Base-by-base conservation (phyloP, 2,888 invertebrate genomes). In the Trissolcus brochymenae region DNA sequence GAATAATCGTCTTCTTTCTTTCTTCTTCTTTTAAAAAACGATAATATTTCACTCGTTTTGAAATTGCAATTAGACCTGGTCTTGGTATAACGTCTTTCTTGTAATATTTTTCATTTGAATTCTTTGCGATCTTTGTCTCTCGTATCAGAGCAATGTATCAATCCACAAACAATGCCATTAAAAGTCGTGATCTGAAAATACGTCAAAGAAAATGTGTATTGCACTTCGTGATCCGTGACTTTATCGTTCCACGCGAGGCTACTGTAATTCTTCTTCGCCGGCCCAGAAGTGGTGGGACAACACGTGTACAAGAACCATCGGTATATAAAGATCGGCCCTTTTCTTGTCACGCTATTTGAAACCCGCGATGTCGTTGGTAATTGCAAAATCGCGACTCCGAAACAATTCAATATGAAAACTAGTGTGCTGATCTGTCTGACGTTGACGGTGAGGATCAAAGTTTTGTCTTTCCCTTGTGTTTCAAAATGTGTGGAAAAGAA, bases 261-360 rank as follows among this genome's bases (percentile, higher is more conserved):
- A 35, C 71, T 70, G 61, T 62, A 50, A 59, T 61, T 51, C 49
- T 35, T 35, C 35, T 35, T 35, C 35, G 9, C 41, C 43, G 25
- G 62, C 17, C 54, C 35, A 65, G 16, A 49, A 66, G 71, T 76
- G 72, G 72, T 68, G 78, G 68, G 16, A 68, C 55, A 19, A 61
- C 43, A 59, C 60, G 67, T 72, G 17, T 51, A 51, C 21, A 41
- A 16, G 46, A 50, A 65, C 43, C 55, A 51, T 41, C 46, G 70
- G 60, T 73, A 76, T 79, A 79, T 76, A 76, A 79, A 72, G 66
- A 70, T 67, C 54, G 60, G 43, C 56, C 54, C 57, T 59, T 67
- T 55, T 65, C 53, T 59, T 57, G 46, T 50, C 49, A 54, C 25
- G 50, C 65, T 55, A 60, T 73, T 70, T 14, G 50, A 16, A 19